phyloP scores from a whole-genome alignment of 2,113 vertebrate species.

The Nothobranchius kuhntae region DNA sequence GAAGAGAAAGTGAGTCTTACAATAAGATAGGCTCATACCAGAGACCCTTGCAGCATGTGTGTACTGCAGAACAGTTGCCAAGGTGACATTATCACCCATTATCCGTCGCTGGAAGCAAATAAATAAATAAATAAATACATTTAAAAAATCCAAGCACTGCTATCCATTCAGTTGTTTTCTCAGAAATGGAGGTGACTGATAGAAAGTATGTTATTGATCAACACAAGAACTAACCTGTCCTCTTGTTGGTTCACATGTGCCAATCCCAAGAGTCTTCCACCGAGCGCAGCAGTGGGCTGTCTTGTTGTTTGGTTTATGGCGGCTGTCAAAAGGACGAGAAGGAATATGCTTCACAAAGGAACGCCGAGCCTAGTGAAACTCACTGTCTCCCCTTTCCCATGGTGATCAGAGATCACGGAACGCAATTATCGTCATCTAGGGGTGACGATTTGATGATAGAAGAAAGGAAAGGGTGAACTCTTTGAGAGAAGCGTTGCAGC shows the following conservation, averaged over 20 bases:
- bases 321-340: constrained; percentile 51
- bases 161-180: constrained; percentile 62
- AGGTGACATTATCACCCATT: constrained; percentile 65
- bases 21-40: constrained; percentile 33
- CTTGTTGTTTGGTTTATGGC: constrained; percentile 59
- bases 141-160: constrained; percentile 53
- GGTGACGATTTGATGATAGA: constrained; percentile 7
- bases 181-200: constrained; percentile 64
- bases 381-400: constrained; percentile 22
- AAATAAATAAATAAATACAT: background rate
- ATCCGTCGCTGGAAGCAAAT: constrained; percentile 59
- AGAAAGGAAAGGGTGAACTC: constrained; percentile 4
- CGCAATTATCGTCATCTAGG: constrained; percentile 24
- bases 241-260: constrained; percentile 27
- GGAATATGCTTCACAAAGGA: constrained; percentile 30
- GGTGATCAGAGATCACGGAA: constrained; percentile 42
- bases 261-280: constrained; percentile 54
- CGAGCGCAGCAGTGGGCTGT: constrained; percentile 40
- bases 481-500: constrained; percentile 19
- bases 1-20: constrained; percentile 38
- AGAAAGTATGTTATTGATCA: constrained; percentile 74
- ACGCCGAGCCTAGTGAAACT: constrained; percentile 15
- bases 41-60: constrained; percentile 35
- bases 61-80: constrained; percentile 59
- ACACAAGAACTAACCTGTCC: constrained; percentile 54